Conservation (phyloP, 92 coral and sea anemone genomes). For the Heteractis magnifica region DNA sequence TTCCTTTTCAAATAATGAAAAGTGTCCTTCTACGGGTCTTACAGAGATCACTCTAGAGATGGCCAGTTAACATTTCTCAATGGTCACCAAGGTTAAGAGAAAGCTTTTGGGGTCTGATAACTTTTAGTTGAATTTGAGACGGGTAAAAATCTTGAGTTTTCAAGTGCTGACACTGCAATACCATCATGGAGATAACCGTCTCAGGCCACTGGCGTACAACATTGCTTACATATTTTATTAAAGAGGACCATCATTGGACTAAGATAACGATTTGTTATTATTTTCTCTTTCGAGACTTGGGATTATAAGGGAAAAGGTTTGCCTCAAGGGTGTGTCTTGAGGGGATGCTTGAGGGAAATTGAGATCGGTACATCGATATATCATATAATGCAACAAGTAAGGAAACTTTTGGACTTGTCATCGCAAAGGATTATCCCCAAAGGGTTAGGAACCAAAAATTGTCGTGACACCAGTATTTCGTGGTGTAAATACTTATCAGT, state of each 20-base stretch:
- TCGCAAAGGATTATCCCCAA: not conserved
- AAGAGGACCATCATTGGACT: constrained; percentile 7
- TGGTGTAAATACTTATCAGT: not conserved
- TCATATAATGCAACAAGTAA: not conserved
- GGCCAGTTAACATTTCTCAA: constrained; percentile 6
- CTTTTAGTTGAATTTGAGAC: constrained; percentile 6
- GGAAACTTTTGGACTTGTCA: not conserved
- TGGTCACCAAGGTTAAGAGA: constrained; percentile 27
- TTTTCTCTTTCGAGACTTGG: not conserved
- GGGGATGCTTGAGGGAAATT: not conserved
- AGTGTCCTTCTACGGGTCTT: constrained; percentile 21
- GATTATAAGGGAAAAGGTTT: not conserved
- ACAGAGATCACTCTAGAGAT: constrained; percentile 3
- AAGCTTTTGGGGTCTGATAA: not conserved
- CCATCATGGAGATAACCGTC: constrained; percentile 1
- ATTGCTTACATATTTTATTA: constrained; percentile 1
- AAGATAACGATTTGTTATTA: not conserved
- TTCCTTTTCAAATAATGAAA: constrained; percentile 10
- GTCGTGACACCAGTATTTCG: not conserved
- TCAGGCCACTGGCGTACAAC: not conserved
- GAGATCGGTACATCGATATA: not conserved
- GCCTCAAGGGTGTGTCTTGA: not conserved
- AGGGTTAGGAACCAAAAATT: not conserved
- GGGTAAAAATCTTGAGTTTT: not conserved
- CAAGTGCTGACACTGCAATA: constrained; percentile 8